Conservation (phyloP, 2,797 vertebrate species). For the Ibycter americanus region DNA sequence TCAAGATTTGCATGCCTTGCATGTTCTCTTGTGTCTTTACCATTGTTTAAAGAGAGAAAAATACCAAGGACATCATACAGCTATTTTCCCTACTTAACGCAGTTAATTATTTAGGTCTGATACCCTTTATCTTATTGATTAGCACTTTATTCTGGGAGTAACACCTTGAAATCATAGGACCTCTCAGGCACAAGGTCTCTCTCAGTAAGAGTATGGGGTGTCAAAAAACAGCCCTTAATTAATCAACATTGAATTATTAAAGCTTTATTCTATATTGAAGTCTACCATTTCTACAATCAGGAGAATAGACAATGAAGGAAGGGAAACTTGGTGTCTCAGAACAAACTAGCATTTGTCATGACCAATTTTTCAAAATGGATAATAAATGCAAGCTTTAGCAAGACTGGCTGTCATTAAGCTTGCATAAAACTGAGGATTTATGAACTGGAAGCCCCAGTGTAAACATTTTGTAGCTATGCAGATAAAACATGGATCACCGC, state of each 20-base stretch:
- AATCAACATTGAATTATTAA: background rate
- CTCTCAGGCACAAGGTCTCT: background rate
- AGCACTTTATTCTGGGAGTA: background rate
- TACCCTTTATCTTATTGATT: background rate
- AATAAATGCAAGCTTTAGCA: constrained; percentile 26
- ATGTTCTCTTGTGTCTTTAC: background rate
- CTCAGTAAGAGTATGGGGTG: background rate
- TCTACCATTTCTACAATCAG: background rate
- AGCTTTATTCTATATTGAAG: background rate
- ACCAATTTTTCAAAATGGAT: constrained; percentile 20
- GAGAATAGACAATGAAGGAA: constrained; percentile 1
- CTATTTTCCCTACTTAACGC: background rate
- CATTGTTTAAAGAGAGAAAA: background rate
- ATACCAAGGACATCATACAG: background rate
- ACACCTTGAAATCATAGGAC: background rate
- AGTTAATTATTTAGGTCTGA: background rate
- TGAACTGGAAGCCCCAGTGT: background rate
- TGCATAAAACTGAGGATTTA: constrained; percentile 30
- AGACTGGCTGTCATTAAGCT: constrained; percentile 6
- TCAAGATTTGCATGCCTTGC: background rate
- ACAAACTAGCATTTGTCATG: constrained; percentile 26
- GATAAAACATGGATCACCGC: background rate
- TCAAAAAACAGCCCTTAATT: background rate
- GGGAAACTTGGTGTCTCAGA: background rate
- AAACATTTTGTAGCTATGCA: background rate